Percentiles rank a stretch among this genome's conserved stretches.
phyloP scores from a whole-genome alignment of 2,113 vertebrate species.

The Platycercus adscitus region DNA sequence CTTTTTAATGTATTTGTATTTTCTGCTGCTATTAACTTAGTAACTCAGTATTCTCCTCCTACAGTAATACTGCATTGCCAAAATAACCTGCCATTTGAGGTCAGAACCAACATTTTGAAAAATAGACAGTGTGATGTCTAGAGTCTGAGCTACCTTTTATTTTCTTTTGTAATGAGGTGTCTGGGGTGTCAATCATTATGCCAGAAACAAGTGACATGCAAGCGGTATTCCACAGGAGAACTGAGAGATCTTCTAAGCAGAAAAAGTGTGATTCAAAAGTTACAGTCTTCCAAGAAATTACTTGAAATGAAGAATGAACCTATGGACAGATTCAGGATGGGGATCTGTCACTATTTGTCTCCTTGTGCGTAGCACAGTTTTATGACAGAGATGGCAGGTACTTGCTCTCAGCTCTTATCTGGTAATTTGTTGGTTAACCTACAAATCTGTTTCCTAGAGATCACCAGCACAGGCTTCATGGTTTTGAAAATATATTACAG shows the following conservation, averaged over 20 bases:
- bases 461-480: neutral
- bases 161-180: neutral
- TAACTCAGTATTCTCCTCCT: neutral
- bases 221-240: neutral
- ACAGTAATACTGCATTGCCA: neutral
- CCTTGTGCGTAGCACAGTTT: neutral
- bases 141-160: neutral
- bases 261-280: neutral
- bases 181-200: neutral
- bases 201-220: neutral
- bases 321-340: neutral
- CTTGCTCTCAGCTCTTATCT: constrained; percentile 14
- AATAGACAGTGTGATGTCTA: neutral
- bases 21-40: neutral
- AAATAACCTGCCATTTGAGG: neutral
- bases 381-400: constrained; percentile 31
- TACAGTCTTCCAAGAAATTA: neutral
- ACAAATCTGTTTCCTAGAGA: constrained; percentile 22
- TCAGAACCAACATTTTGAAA: neutral
- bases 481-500: constrained; percentile 20
- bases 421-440: constrained; percentile 43
- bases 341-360: constrained; percentile 2
- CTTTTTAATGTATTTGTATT: neutral
- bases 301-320: neutral
- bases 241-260: neutral